Base-by-base conservation (phyloP, 2,797 vertebrate genomes). In the Myotis daubentonii region DNA sequence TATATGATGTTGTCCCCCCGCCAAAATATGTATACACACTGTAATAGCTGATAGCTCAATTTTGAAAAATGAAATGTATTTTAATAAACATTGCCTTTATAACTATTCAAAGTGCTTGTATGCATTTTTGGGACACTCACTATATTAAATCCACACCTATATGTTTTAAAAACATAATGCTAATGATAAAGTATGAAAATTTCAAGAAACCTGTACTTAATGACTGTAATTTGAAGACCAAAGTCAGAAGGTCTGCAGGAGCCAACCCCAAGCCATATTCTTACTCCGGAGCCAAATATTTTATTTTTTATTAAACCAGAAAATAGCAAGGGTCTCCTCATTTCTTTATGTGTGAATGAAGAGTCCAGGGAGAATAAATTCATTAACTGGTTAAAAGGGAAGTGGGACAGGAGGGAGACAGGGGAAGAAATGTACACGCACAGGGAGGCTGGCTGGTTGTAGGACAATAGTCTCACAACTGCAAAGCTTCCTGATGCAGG, bases 141-240 rank as follows among this genome's bases (percentile, higher is more conserved):
- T 36, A 72, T 79, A 74, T 87, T 65, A 78, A 51, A 80, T 53
- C 9, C 10, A 95, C 76, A 74, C 11, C 15, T 95, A 44, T 15
- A 41, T 93, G 13, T 86, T 60, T 94, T 55, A 47, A 91, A 87
- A 94, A 57, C 36, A 30, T 87, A 79, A 53, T 36, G 36, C 17
- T 15, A 71, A 57, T 87, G 66, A 70, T 25, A 36, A 20, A 49
- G 10, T 33, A 13, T 62, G 20, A 38, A 84, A 36, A 91, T 91
- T 87, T 79, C 28, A 76, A 75, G 19, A 85, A 85, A 70, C 7
- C 30, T 81, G 20, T 76, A 66, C 2, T 91, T 94, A 7, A 1
- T 85, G 23, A 72, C 22, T 74, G 3, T 60, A 92, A 92, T 82
- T 70, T 85, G 62, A 95, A 70, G 28, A 81, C 3, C 12, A 55